Evolutionary conservation across 37 sponge, comb jelly and placozoan genomes (phyloP), one percentile per base, ranked within the genome.

Genomic region (Halisarca cf. caerulea): DNA sequence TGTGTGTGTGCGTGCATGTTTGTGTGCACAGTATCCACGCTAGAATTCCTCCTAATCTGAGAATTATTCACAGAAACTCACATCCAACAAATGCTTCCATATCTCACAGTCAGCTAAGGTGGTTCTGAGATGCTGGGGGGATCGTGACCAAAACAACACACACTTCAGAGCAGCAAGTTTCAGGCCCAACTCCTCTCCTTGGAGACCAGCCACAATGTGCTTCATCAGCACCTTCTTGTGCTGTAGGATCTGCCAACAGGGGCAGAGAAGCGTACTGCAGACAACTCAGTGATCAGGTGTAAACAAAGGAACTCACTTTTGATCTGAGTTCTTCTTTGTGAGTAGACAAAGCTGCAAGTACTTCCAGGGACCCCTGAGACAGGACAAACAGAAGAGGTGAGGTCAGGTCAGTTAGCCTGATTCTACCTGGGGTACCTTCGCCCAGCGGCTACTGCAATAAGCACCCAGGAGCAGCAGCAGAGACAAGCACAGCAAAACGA

Each of bases 111-210:
- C 77, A 41, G 23, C 24, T 6, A 74, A 40, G 2, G 77, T 74
- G 77, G 77, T 74, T 37, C 77, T 74, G 45, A 74, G 77, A 2
- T 44, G 77, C 45, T 74, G 45, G 2, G 77, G 45, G 24, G 77
- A 74, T 14, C 77, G 77, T 11, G 77, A 74, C 77, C 77, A 74
- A 25, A 74, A 74, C 24, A 74, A 37, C 37, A 74, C 45, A 43
- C 77, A 74, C 77, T 74, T 74, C 77, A 74, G 45, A 74, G 77
- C 77, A 21, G 77, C 77, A 1, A 43, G 11, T 37, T 74, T 74
- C n/a, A 74, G 17, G 7, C 77, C 77, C 39, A 39, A 25, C 44
- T 44, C 77, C 77, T 74, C 77, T 24, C 45, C 42, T n/a, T 39
- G 20, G 21, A 74, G 77, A n/a, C 24, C 42, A 40, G 77, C 39